Evolutionary conservation across 1,140 invertebrate genomes (phyloP).

Genomic region (Ceratoteleas bidentatus): DNA sequence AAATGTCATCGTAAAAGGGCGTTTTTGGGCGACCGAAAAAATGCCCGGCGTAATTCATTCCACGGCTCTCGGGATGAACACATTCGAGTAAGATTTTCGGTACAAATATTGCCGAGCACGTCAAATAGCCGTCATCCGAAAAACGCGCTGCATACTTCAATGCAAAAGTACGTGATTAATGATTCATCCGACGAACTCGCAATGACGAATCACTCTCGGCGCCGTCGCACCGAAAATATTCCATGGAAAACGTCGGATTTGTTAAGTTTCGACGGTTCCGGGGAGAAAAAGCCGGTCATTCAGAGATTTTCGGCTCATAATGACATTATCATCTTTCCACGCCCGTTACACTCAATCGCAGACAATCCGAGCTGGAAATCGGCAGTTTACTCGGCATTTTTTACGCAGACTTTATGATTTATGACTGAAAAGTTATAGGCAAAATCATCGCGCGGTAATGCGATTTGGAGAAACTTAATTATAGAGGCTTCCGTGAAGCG

Average conservation of each 20-base stretch:
- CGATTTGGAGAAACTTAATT: no score
- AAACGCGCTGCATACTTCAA: conserved; percentile 33
- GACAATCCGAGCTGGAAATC: not conserved
- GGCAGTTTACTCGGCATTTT: not conserved
- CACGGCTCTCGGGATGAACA: conserved; percentile 1
- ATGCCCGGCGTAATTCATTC: conserved; percentile 6
- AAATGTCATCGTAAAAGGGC: conserved; percentile 10
- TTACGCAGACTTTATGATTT: no score
- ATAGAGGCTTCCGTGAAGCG: not conserved
- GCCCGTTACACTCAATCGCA: no score
- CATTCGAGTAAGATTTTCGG: conserved; percentile 19
- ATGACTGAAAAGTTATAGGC: no score
- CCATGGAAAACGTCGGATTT: conserved; percentile 17
- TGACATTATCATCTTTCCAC: conserved; percentile 9
- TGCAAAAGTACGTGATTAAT: conserved; percentile 57
- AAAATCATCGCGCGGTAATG: no score
- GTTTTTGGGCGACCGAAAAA: not conserved
- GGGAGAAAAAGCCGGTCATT: conserved; percentile 6
- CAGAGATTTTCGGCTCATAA: conserved; percentile 17
- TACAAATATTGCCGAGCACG: conserved; percentile 32
- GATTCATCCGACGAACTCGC: conserved; percentile 45
- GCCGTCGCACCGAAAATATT: conserved; percentile 20
- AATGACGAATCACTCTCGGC: conserved; percentile 47
- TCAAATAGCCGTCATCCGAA: conserved; percentile 4
- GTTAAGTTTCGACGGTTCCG: conserved; percentile 16